A percentile compares a stretch with the other conserved stretches of the same genome.
Evolutionary conservation across 2,113 vertebrate species (phyloP).

Genomic region (Macquaria australasica): DNA sequence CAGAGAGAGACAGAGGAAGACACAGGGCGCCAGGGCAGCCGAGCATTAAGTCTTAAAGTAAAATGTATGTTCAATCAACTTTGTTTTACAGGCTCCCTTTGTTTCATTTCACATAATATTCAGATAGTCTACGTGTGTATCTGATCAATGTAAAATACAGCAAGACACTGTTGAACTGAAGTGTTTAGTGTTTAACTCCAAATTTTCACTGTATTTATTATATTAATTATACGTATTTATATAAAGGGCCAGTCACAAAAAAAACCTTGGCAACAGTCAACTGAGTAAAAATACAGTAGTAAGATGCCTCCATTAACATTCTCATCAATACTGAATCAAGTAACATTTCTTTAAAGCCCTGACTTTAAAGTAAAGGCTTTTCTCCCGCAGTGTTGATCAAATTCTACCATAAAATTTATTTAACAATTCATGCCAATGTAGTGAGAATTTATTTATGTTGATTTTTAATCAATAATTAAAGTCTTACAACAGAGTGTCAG

Average conservation of each 20-base stretch:
- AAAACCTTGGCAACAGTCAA: not conserved
- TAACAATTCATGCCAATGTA: not conserved
- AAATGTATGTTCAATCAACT: not conserved
- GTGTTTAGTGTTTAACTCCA: no score
- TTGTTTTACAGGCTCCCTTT: not conserved
- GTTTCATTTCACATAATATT: not conserved
- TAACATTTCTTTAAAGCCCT: not conserved
- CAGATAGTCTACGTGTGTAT: not conserved
- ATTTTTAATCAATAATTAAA: not conserved
- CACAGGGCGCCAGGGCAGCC: not conserved
- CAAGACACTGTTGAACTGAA: not conserved
- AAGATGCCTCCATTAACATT: not conserved
- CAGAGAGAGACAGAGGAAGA: slow-evolving; percentile 17
- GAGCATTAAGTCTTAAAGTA: not conserved
- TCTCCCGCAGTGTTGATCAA: not conserved
- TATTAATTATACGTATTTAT: no score
- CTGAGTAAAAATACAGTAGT: not conserved
- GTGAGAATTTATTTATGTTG: not conserved
- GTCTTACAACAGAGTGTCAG: not conserved
- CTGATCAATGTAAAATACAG: not conserved
- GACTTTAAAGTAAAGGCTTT: not conserved
- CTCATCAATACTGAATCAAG: not conserved
- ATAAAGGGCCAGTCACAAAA: not conserved
- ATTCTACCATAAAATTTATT: not conserved
- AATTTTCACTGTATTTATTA: no score